Conservation (phyloP, 1,140 invertebrate genomes). For the Calosoma granatense region DNA sequence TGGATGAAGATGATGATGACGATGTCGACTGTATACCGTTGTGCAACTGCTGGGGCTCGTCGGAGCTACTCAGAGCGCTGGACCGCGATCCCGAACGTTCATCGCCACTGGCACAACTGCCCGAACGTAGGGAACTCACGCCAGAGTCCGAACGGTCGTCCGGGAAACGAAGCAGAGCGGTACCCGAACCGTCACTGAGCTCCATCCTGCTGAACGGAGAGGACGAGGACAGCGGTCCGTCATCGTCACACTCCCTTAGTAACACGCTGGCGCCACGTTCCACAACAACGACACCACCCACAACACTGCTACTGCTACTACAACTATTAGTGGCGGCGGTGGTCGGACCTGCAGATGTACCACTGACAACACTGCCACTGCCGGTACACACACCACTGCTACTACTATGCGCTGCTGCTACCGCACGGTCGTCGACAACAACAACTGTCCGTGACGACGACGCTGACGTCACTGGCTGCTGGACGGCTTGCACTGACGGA, state of each 20-base stretch:
- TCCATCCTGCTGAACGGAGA: slow-evolving; percentile 29
- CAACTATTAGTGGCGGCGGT: background rate
- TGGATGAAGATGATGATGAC: slow-evolving; percentile 19
- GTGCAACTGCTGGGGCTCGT: slow-evolving; percentile 39
- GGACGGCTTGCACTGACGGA: background rate
- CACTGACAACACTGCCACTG: background rate
- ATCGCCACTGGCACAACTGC: slow-evolving; percentile 60
- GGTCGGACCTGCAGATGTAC: no score
- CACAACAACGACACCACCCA: background rate
- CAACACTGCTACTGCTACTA: background rate
- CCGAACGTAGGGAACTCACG: slow-evolving; percentile 50
- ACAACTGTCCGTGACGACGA: background rate
- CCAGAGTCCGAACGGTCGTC: slow-evolving; percentile 52
- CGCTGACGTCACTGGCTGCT: background rate
- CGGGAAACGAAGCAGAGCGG: slow-evolving; percentile 30
- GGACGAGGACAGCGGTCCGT: slow-evolving; percentile 29
- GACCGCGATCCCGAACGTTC: slow-evolving; percentile 55
- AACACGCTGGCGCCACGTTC: slow-evolving; percentile 22
- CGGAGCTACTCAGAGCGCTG: slow-evolving; percentile 47
- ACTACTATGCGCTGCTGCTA: background rate
- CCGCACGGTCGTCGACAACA: background rate
- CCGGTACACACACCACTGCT: background rate
- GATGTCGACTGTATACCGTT: slow-evolving; percentile 26
- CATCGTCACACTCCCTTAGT: slow-evolving; percentile 27
- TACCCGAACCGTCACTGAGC: slow-evolving; percentile 22